Conservation (phyloP, 2,797 vertebrate genomes). For the Hirundo rustica region DNA sequence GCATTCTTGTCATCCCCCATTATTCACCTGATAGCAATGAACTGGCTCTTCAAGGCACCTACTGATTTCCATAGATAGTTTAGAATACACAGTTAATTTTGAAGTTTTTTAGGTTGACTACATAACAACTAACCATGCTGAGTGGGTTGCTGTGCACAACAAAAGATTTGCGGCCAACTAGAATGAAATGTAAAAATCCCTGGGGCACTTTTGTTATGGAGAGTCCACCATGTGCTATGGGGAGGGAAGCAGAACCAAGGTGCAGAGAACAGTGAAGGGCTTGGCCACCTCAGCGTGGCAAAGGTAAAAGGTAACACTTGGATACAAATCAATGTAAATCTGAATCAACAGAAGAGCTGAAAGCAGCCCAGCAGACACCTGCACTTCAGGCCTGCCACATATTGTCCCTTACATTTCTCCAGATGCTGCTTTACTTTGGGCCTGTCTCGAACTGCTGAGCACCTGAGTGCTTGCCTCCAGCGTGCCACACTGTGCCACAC, state of each 20-base stretch:
- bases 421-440: background rate
- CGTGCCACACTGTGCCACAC: background rate
- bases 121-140: background rate
- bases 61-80: background rate
- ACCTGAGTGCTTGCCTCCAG: background rate
- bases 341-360: background rate
- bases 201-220: background rate
- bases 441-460: background rate
- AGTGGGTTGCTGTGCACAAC: background rate
- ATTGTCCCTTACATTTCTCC: background rate
- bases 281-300: background rate
- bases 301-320: background rate
- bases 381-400: background rate
- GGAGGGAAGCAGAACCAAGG: background rate
- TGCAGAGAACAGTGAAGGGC: background rate
- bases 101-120: background rate
- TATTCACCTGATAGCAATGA: background rate
- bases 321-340: background rate
- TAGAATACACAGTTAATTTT: background rate
- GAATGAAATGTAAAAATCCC: background rate
- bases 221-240: accelerated
- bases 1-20: background rate
- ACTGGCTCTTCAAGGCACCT: background rate
- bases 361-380: background rate
- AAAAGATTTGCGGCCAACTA: background rate